Conservation (phyloP, 2,113 vertebrate species). For the Naja naja region DNA sequence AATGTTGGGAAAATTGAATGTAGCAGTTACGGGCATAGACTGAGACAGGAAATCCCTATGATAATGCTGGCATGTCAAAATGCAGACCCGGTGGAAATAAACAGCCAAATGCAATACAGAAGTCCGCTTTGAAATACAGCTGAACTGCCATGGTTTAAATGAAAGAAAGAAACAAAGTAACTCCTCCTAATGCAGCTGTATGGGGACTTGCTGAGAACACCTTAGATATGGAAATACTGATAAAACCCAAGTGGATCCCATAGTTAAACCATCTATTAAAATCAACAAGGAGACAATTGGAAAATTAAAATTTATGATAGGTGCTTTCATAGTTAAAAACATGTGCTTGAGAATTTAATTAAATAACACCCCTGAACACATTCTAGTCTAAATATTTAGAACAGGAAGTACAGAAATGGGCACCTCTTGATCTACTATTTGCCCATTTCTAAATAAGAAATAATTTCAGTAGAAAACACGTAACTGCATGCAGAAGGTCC, state of each 20-base stretch:
- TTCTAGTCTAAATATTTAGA: background rate
- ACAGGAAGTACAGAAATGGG: background rate
- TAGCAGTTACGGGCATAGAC: background rate
- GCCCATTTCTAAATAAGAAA: background rate
- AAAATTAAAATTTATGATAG: background rate
- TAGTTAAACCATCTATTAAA: background rate
- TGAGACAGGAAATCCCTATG: background rate
- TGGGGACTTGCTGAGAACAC: background rate
- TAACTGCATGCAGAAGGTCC: background rate
- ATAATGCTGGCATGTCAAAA: conserved; percentile 13
- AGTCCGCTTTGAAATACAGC: conserved; percentile 3
- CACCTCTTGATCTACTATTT: background rate
- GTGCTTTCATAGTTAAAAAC: background rate
- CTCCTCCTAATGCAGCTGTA: background rate
- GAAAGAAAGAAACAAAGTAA: background rate
- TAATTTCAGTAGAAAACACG: background rate
- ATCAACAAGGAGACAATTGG: background rate
- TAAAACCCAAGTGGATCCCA: background rate
- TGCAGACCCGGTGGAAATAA: background rate
- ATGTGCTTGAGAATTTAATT: background rate
- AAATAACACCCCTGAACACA: background rate
- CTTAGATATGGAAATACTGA: background rate
- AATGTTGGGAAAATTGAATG: conserved; percentile 28
- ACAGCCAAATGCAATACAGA: background rate
- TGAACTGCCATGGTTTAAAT: background rate